Conservation (phyloP, 2,113 vertebrate species). For the Protobothrops mucrosquamatus region DNA sequence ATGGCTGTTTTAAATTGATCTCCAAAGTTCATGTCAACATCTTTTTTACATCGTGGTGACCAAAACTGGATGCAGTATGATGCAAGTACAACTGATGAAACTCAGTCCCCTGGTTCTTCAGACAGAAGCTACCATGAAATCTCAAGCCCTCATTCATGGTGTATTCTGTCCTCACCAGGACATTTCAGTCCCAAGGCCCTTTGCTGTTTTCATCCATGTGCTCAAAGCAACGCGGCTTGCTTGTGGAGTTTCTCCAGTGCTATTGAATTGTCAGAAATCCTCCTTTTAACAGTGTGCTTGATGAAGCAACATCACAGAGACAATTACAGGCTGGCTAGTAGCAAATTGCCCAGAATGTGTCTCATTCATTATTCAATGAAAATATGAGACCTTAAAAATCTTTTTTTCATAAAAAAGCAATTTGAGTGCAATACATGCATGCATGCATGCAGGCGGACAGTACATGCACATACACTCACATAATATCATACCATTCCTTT, state of each 20-base stretch:
- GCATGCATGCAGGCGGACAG: not conserved
- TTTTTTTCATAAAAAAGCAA: not conserved
- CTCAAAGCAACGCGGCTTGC: not conserved
- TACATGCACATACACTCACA: not conserved
- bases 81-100: not conserved
- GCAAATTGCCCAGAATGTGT: not conserved
- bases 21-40: too few species aligned
- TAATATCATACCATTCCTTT: not conserved
- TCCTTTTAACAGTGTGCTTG: not conserved
- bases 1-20: too few species aligned
- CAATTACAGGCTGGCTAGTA: not conserved
- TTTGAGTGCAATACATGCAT: not conserved
- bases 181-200: not conserved
- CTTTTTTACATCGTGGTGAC: too few species aligned
- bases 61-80: not conserved
- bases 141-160: not conserved
- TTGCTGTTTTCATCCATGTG: not conserved
- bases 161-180: not conserved
- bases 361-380: not conserved
- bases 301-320: not conserved
- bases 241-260: not conserved
- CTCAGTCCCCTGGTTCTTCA: not conserved
- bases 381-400: not conserved
- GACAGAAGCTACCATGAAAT: not conserved
- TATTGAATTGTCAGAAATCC: not conserved